Percentiles rank a stretch among this genome's conserved stretches.
Evolutionary conservation across 2,113 vertebrate species (phyloP).

Genomic region (Serilophus lunatus): DNA sequence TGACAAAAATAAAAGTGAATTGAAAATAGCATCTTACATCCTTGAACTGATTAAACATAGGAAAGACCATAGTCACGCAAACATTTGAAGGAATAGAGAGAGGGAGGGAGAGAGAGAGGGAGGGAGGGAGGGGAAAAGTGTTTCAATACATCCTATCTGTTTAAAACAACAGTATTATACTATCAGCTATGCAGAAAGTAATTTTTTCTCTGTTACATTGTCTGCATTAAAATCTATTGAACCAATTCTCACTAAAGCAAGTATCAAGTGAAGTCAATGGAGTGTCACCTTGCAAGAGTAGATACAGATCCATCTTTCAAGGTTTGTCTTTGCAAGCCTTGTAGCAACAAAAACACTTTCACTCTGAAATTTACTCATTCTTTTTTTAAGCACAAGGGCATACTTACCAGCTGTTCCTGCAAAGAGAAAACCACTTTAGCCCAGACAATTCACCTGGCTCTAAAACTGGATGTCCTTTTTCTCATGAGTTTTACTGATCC

Average conservation of each 20-base stretch:
- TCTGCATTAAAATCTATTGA: slow-evolving; percentile 6
- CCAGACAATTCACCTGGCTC: background rate
- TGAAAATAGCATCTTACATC: background rate
- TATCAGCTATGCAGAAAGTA: background rate
- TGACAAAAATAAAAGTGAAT: background rate
- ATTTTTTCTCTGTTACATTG: background rate
- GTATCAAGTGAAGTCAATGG: background rate
- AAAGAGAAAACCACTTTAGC: background rate
- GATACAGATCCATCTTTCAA: slow-evolving; percentile 1
- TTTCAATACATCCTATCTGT: background rate
- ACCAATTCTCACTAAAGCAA: background rate
- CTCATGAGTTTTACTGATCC: background rate
- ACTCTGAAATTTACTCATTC: background rate
- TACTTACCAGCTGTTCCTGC: background rate
- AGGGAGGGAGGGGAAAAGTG: background rate
- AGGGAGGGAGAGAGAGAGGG: too few species aligned
- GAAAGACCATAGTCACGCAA: background rate
- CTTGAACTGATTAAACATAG: background rate
- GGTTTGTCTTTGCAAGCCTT: background rate
- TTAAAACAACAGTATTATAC: background rate
- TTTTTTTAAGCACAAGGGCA: background rate
- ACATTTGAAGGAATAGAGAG: background rate
- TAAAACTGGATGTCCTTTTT: background rate
- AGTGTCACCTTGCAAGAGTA: background rate
- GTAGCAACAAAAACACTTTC: slow-evolving; percentile 1